Evolutionary conservation across 1,140 invertebrate genomes (phyloP).

Genomic region (Cherax destructor): DNA sequence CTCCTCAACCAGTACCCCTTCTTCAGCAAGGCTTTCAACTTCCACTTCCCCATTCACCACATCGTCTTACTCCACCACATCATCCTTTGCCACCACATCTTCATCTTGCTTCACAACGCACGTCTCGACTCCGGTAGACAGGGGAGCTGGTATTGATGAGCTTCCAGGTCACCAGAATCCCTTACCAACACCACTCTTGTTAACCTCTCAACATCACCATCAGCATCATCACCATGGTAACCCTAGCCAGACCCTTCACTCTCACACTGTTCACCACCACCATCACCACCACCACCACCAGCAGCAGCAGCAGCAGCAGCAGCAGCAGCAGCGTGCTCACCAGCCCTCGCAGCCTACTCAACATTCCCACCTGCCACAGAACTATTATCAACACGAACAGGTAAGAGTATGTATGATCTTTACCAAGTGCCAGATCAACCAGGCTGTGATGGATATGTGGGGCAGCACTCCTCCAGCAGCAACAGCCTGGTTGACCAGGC

Average conservation of each 20-base stretch:
- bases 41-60: conserved; percentile 10
- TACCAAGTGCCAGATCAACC: too few species aligned
- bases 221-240: conserved; percentile 34
- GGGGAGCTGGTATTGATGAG: conserved; percentile 37
- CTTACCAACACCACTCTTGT: conserved; percentile 35
- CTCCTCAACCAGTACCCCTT: conserved; percentile 47
- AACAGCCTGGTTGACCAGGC: too few species aligned
- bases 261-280: neutral
- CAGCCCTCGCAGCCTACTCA: conserved; percentile 22
- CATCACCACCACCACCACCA: conserved; percentile 24
- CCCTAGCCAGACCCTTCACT: neutral
- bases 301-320: too few species aligned
- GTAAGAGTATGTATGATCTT: neutral
- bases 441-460: too few species aligned
- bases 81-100: neutral
- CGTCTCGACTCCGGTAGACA: conserved; percentile 7
- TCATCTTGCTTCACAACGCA: conserved; percentile 2
- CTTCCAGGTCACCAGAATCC: conserved; percentile 53
- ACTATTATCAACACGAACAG: conserved; percentile 49
- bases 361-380: conserved; percentile 30
- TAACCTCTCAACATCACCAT: conserved; percentile 37
- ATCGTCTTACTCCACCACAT: conserved; percentile 17
- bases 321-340: conserved; percentile 10
- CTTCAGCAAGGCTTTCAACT: neutral
- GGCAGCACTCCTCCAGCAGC: too few species aligned